Conservation (phyloP, 2,888 invertebrate species). For the Hecatera dysodea region DNA sequence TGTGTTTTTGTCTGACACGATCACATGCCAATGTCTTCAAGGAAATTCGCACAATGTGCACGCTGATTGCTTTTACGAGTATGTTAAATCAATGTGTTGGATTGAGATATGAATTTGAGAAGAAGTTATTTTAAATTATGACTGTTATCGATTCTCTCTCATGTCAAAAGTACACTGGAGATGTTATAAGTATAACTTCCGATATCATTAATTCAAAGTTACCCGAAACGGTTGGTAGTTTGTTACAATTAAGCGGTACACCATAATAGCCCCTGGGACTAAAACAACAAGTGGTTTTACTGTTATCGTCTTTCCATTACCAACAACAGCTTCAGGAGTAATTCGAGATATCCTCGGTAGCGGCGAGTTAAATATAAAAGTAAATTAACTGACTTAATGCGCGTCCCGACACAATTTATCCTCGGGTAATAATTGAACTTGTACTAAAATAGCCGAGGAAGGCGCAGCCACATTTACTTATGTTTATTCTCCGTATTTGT, state of each 20-base stretch:
- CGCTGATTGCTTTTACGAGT: constrained; percentile 27
- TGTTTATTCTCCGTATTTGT: constrained; percentile 60
- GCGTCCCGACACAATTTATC: constrained; percentile 63
- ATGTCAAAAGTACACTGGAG: constrained; percentile 2
- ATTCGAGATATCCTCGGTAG: constrained; percentile 70
- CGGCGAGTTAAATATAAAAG: constrained; percentile 73
- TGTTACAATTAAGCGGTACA: constrained; percentile 39
- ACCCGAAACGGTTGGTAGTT: constrained; percentile 12
- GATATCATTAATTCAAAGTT: neutral
- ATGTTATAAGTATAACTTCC: constrained; percentile 3
- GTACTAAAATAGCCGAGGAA: constrained; percentile 64
- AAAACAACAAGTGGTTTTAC: constrained; percentile 54
- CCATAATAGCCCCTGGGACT: constrained; percentile 22
- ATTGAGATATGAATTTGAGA: constrained; percentile 32
- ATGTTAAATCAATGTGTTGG: constrained; percentile 36
- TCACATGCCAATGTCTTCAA: constrained; percentile 40
- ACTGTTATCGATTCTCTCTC: constrained; percentile 9
- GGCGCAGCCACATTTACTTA: constrained; percentile 54
- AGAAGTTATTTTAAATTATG: constrained; percentile 21
- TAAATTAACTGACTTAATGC: constrained; percentile 71
- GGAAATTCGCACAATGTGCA: constrained; percentile 18
- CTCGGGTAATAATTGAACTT: constrained; percentile 71
- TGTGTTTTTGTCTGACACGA: constrained; percentile 41
- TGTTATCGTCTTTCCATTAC: constrained; percentile 64
- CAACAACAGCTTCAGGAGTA: constrained; percentile 62